Evolutionary conservation across 1,140 invertebrate genomes (phyloP).

Genomic region (Sminthurinus signatus): DNA sequence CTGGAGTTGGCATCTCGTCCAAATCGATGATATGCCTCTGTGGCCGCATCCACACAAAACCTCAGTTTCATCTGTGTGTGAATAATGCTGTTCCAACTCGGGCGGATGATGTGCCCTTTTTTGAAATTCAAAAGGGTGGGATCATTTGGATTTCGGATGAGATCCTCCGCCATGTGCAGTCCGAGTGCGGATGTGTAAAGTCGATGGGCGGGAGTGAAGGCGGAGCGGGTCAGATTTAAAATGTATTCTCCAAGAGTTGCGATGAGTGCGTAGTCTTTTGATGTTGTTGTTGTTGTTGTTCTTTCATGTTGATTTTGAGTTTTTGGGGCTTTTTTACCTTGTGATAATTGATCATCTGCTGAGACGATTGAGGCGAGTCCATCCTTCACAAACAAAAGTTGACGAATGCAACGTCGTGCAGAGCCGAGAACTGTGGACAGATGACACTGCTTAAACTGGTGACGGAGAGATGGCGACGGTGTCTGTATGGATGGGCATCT

Average conservation of each 20-base stretch:
- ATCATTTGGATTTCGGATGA: conserved; percentile 20
- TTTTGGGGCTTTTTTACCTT: background rate
- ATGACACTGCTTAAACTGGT: conserved; percentile 9
- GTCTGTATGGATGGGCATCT: background rate
- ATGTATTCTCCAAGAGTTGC: background rate
- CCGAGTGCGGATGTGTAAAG: conserved; percentile 25
- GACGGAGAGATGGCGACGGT: background rate
- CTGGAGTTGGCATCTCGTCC: background rate
- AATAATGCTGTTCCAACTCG: conserved; percentile 1
- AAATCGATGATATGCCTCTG: conserved; percentile 26
- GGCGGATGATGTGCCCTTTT: background rate
- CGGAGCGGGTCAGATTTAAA: conserved; percentile 12
- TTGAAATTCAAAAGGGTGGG: conserved; percentile 1
- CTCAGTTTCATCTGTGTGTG: conserved; percentile 21
- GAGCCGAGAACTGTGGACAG: conserved; percentile 10
- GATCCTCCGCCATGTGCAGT: conserved; percentile 25
- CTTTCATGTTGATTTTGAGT: too few species aligned
- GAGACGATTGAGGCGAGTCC: background rate
- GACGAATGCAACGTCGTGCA: conserved; percentile 1
- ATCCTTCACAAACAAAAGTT: conserved; percentile 13
- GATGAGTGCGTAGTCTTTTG: background rate
- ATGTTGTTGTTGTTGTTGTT: too few species aligned
- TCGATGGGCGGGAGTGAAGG: conserved; percentile 15
- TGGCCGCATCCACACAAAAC: conserved; percentile 19
- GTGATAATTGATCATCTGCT: conserved; percentile 15